Percentiles rank a stretch among this genome's conserved stretches.
Evolutionary conservation across 2,113 vertebrate species (phyloP).

Genomic region (Dipodomys merriami): DNA sequence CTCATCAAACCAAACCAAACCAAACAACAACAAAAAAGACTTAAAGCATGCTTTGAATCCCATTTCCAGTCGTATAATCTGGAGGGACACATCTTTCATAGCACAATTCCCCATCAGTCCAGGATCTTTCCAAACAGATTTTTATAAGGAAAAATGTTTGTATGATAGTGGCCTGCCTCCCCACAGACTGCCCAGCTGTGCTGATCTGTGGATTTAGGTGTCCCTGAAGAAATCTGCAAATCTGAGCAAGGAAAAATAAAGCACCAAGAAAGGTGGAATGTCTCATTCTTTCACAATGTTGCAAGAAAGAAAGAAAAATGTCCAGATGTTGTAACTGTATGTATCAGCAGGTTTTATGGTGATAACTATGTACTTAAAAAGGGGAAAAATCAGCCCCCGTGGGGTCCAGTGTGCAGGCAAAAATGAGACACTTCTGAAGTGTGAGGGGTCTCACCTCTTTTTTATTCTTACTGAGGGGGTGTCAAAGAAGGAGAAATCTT

Average conservation of each 20-base stretch:
- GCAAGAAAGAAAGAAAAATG: not conserved
- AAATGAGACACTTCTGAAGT: not conserved
- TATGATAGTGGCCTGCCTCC: not conserved
- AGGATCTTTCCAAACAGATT: constrained; percentile 62
- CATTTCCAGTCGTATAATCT: constrained; percentile 58
- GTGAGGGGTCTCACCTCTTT: not conserved
- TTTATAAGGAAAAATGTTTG: constrained; percentile 70
- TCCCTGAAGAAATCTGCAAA: constrained; percentile 56
- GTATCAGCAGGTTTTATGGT: not conserved
- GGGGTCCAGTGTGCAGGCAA: not conserved
- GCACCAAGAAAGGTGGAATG: not conserved
- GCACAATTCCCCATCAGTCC: constrained; percentile 46
- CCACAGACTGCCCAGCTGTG: constrained; percentile 43
- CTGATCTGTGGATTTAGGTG: constrained; percentile 41
- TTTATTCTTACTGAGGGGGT: not conserved
- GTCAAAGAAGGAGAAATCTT: not conserved
- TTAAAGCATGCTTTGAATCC: constrained; percentile 64
- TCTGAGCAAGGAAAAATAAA: not conserved
- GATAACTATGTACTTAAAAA: not conserved
- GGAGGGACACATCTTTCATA: constrained; percentile 57
- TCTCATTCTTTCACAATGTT: not conserved
- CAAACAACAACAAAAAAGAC: no score
- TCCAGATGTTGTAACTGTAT: not conserved
- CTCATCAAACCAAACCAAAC: no score
- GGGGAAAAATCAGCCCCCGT: not conserved